phyloP scores from a whole-genome alignment of 1,140 invertebrate genomes.

The Mycetomoellerius zeteki region DNA sequence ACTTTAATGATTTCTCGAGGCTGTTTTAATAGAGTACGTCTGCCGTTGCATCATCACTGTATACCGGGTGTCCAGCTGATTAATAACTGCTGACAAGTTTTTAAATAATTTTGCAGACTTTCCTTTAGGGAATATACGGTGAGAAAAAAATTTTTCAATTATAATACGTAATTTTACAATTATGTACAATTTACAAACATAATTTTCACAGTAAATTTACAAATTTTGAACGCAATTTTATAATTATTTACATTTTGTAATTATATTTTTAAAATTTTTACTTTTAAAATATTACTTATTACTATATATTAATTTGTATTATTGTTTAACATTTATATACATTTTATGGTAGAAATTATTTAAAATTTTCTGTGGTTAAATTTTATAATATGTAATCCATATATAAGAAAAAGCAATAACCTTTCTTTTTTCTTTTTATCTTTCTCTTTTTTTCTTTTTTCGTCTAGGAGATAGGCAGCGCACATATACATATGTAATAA shows the following conservation, averaged over 20 bases:
- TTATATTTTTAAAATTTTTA: neutral
- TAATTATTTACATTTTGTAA: no score
- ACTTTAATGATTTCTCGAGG: slow-evolving; percentile 81
- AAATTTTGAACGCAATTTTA: no score
- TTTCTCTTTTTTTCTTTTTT: neutral
- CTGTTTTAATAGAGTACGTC: slow-evolving; percentile 81
- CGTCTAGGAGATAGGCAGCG: neutral
- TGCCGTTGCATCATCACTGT: slow-evolving; percentile 70
- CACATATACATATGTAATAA: neutral
- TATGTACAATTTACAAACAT: no score
- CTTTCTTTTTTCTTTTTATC: neutral
- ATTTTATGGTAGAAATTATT: neutral
- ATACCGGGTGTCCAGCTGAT: slow-evolving; percentile 27
- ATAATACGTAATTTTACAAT: neutral
- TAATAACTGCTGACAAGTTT: neutral
- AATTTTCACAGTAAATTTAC: no score
- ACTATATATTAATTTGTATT: neutral
- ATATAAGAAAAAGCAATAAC: neutral
- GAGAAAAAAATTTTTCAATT: neutral
- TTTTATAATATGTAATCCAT: slow-evolving; percentile 19
- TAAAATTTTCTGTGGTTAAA: neutral
- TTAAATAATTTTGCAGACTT: slow-evolving; percentile 2
- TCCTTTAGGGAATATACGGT: neutral
- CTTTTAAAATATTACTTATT: neutral
- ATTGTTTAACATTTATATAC: neutral